Evolutionary conservation across 1,140 invertebrate genomes (phyloP).

Genomic region (Megathymus violae): DNA sequence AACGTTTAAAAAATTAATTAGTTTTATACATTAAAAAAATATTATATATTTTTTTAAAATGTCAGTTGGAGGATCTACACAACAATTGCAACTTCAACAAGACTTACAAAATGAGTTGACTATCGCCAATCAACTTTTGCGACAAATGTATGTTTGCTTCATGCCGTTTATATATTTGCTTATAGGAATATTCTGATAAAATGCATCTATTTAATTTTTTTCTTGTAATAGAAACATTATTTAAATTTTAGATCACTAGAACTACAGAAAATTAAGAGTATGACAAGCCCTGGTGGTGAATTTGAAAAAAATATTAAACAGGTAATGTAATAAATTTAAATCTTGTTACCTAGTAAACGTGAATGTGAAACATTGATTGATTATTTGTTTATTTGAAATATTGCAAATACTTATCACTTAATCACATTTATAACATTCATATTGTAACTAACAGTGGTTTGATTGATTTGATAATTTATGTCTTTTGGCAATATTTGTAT

Average conservation of each 20-base stretch:
- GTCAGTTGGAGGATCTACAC: constrained; percentile 44
- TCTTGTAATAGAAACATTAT: no score
- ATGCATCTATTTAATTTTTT: no score
- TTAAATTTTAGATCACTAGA: constrained; percentile 57
- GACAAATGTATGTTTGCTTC: constrained; percentile 60
- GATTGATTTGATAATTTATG: no score
- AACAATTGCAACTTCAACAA: constrained; percentile 56
- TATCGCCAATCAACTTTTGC: constrained; percentile 60
- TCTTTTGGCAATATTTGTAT: no score
- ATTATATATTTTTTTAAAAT: constrained; percentile 38
- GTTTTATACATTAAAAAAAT: no score
- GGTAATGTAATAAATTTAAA: constrained; percentile 46
- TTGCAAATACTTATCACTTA: no score
- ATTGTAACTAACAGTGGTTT: no score
- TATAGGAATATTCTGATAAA: not conserved
- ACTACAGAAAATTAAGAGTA: constrained; percentile 59
- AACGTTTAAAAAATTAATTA: no score
- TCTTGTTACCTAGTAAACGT: no score
- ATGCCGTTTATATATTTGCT: not conserved
- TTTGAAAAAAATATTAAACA: constrained; percentile 61
- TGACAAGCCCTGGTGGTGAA: constrained; percentile 57
- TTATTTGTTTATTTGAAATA: no score
- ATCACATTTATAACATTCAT: no score
- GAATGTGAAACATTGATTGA: no score
- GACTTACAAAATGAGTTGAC: constrained; percentile 72